A percentile compares a stretch with the other conserved stretches of the same genome.
These are phyloP conservation scores for Acanthurus lineatus DNA, from an alignment of 2,797 vertebrate species.

Conservation along the genomic window DNA sequence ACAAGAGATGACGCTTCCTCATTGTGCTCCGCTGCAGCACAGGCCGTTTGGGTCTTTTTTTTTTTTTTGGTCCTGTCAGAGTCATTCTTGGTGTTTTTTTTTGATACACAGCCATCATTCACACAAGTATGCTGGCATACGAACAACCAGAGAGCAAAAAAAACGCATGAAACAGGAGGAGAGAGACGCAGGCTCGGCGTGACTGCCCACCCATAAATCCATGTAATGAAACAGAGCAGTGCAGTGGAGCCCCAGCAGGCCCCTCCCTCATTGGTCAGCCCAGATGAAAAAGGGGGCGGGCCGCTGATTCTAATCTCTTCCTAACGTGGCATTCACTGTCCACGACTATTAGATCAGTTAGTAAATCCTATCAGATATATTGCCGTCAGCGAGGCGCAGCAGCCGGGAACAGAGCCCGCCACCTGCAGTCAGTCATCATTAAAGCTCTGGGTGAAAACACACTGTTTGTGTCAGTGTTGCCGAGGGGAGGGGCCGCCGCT, in stretches of 20 bases:
- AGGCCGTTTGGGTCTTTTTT: not conserved
- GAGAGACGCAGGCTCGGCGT: constrained; percentile 44
- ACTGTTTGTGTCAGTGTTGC: constrained; percentile 55
- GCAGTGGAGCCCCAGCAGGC: constrained; percentile 16
- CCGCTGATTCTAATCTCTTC: constrained; percentile 61
- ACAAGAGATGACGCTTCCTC: constrained; percentile 15
- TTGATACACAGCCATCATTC: constrained; percentile 20
- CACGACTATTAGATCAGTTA: constrained; percentile 70
- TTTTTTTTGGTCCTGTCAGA: not conserved
- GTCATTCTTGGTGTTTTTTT: constrained; percentile 10
- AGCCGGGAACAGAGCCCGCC: constrained; percentile 45
- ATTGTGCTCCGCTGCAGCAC: not conserved
- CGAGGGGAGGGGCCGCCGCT: constrained; percentile 45
- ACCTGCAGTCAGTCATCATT: constrained; percentile 63
- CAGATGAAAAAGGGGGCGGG: constrained; percentile 14
- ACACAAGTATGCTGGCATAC: constrained; percentile 12
- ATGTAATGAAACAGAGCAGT: constrained; percentile 58
- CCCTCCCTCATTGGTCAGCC: constrained; percentile 53
- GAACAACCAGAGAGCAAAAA: constrained; percentile 36
- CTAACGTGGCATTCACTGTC: constrained; percentile 63
- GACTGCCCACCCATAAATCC: constrained; percentile 64
- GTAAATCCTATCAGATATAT: constrained; percentile 79
- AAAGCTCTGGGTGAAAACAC: constrained; percentile 47
- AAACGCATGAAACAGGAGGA: constrained; percentile 48
- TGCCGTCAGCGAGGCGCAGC: constrained; percentile 60